A percentile compares a stretch with the other conserved stretches of the same genome.
Evolutionary conservation across 2,888 invertebrate species (phyloP).

Genomic region (Sphecodes monilicornis): DNA sequence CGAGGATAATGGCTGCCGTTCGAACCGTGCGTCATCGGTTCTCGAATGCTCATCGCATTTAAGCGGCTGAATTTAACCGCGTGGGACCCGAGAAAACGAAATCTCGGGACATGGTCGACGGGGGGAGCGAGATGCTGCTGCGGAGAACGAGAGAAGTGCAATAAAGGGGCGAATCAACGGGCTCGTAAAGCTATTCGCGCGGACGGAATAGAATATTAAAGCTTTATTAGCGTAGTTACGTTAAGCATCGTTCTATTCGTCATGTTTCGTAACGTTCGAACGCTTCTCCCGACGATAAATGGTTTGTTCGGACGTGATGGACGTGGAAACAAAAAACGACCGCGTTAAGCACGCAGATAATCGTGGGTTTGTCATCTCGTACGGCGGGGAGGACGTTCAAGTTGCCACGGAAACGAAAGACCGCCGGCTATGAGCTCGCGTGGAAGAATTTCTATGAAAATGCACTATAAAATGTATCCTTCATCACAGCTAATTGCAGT

Average conservation of each 20-base stretch:
- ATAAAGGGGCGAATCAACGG: constrained; percentile 32
- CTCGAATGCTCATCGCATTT: constrained; percentile 27
- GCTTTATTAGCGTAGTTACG: constrained; percentile 29
- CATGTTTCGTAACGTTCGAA: neutral
- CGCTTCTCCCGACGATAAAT: neutral
- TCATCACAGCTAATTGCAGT: neutral
- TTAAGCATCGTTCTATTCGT: neutral
- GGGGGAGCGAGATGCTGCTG: neutral
- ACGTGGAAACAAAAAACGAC: neutral
- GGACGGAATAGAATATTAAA: constrained; percentile 39
- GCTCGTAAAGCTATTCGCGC: constrained; percentile 38
- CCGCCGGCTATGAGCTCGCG: neutral
- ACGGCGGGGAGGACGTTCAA: neutral
- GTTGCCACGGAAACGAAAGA: neutral
- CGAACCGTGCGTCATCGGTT: constrained; percentile 1
- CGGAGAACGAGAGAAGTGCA: neutral
- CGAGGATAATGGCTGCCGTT: constrained; percentile 15
- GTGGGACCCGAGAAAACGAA: neutral
- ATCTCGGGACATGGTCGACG: neutral
- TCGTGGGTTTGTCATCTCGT: constrained; percentile 7
- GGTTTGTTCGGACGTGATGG: neutral
- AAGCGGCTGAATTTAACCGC: constrained; percentile 7
- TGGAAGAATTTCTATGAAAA: neutral
- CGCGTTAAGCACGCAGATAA: constrained; percentile 18
- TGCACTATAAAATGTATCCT: neutral